Percentiles rank a stretch among this genome's conserved stretches.
Conservation (phyloP, 2,113 vertebrate genomes). For the Picathartes gymnocephalus region DNA sequence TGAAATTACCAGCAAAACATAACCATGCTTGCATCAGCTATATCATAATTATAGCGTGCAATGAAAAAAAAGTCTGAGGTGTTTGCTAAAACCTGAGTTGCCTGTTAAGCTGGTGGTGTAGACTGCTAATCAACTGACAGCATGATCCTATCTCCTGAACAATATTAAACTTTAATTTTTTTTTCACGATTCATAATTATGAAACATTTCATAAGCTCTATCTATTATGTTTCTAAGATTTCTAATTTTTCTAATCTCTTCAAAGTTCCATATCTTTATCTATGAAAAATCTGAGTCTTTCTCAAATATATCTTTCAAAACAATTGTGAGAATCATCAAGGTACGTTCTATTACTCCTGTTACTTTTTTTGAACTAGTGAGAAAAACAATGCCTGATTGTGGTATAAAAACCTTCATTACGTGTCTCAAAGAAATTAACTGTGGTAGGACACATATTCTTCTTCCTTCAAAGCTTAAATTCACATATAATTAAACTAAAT, state of each 20-base stretch:
- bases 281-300: not conserved
- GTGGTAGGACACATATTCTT: not conserved
- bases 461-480: not conserved
- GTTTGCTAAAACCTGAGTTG: not conserved
- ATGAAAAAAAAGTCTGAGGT: not conserved
- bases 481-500: not conserved
- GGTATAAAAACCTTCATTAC: not conserved
- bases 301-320: not conserved
- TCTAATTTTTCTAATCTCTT: not conserved
- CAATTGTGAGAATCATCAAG: not conserved
- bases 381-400: not conserved
- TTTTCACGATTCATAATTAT: not conserved
- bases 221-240: not conserved
- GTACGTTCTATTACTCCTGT: not conserved
- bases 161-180: not conserved
- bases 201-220: not conserved
- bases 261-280: not conserved
- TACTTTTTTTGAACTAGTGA: not conserved
- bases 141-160: not conserved
- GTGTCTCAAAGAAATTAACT: not conserved
- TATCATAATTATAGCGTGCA: not conserved
- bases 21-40: not conserved
- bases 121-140: not conserved
- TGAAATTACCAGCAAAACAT: conserved; percentile 73
- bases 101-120: not conserved